phyloP scores from a whole-genome alignment of 2,888 invertebrate species.

The Lydus trimaculatus region DNA sequence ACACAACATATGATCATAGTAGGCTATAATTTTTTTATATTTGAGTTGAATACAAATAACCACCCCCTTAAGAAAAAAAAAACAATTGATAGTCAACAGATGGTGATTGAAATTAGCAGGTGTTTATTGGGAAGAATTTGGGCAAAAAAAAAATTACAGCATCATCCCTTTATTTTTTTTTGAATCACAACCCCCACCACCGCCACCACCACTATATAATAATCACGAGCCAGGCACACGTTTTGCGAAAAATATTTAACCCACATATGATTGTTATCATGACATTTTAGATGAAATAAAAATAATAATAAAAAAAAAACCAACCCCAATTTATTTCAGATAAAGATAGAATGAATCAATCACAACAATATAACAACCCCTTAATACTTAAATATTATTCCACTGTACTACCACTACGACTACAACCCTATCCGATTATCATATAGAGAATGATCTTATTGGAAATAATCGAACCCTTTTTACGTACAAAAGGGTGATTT shows the following conservation, averaged over 20 bases:
- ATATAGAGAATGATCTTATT: slow-evolving; percentile 12
- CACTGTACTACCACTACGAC: not conserved
- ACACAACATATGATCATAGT: not conserved
- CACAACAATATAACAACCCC: slow-evolving; percentile 20
- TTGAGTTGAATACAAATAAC: not conserved
- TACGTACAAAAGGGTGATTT: slow-evolving; percentile 20
- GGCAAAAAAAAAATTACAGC: not conserved
- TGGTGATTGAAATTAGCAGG: slow-evolving; percentile 1
- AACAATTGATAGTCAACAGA: not conserved
- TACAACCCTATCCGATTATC: not conserved
- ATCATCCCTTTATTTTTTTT: not conserved
- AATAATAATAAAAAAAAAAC: not conserved
- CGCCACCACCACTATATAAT: slow-evolving; percentile 13
- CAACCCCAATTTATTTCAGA: not conserved
- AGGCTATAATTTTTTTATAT: not conserved
- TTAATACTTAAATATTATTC: slow-evolving; percentile 5
- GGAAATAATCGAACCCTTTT: slow-evolving; percentile 28
- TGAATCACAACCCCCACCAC: not conserved
- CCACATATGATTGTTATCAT: slow-evolving; percentile 41
- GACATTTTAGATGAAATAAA: not conserved
- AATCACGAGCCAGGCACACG: slow-evolving; percentile 49
- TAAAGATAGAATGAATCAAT: not conserved
- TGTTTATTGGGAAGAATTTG: not conserved
- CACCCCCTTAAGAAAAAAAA: not conserved
- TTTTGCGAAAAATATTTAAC: slow-evolving; percentile 47